A percentile compares a stretch with the other conserved stretches of the same genome.
These are phyloP conservation scores for Noturus placidus DNA, from an alignment of 2,113 vertebrate species.

Conservation along the genomic window DNA sequence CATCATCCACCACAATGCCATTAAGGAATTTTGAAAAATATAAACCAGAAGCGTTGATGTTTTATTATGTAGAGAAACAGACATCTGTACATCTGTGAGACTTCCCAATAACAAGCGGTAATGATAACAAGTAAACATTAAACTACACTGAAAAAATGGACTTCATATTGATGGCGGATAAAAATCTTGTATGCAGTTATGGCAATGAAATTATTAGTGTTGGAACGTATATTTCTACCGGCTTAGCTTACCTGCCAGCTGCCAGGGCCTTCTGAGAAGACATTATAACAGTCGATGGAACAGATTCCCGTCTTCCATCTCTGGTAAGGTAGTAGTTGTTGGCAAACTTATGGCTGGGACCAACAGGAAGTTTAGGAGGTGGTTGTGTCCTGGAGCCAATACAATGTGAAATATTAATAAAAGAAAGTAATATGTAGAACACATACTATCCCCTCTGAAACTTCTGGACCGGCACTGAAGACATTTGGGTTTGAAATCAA, in stretches of 20 bases:
- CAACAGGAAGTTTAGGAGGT: conserved; percentile 82
- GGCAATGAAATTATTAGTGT: neutral
- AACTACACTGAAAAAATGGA: neutral
- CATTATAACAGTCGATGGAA: conserved; percentile 77
- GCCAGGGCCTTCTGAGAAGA: conserved; percentile 78
- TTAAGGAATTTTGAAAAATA: neutral
- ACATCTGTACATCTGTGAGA: neutral
- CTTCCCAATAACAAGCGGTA: neutral
- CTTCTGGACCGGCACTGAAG: too few relatives aligned
- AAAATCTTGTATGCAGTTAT: too few relatives aligned
- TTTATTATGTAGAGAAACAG: neutral
- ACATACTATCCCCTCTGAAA: neutral
- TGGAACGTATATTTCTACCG: neutral
- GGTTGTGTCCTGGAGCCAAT: conserved; percentile 77
- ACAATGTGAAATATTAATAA: conserved; percentile 9
- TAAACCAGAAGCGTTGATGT: neutral
- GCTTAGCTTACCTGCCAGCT: conserved; percentile 73
- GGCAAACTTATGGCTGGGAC: conserved; percentile 86
- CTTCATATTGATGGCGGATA: neutral
- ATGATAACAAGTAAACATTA: neutral
- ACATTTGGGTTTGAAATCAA: too few relatives aligned
- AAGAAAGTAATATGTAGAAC: neutral
- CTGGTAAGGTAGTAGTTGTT: conserved; percentile 84
- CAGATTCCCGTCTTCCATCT: conserved; percentile 84
- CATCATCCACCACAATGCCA: neutral